Base-by-base conservation (phyloP, 2,113 vertebrate species). In the Cyprinus carpio region DNA sequence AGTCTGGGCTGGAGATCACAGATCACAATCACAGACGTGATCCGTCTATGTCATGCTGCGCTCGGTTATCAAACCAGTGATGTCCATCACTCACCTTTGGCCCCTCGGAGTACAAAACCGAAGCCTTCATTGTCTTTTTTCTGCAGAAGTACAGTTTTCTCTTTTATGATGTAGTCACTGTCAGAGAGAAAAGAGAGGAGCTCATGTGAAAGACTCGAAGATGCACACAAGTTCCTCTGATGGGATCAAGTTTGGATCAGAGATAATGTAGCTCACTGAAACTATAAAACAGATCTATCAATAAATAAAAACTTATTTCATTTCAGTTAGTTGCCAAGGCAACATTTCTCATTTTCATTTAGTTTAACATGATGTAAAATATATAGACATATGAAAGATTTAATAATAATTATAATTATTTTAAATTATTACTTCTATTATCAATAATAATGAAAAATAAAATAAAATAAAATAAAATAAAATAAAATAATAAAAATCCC, bases 81-180 rank as follows among this genome's bases (percentile, higher is more conserved):
- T 31, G 20, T 67, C n/a, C 51, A 54, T 49, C 16, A 43, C 82
- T 94, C 91, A 99, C 98, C 98, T 97, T 99, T 99, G 83, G 98
- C 98, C 94, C 98, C 98, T 90, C 98, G 93, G 89, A 99, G 97
- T 90, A 99, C 98, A 91, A 99, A 99, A 86, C 98, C 98, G 87
- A 99, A 99, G 91, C 98, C 98, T 92, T 99, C 98, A 96, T 97
- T 99, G 95, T 99, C 98, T 92, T 98, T 99, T 93, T 99, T 99
- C 96, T 99, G 98, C 90, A 99, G 96, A 94, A 99, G 96, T 94
- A 99, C 98, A 54, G 97, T 97, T 95, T 99, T 99, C 95, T 99
- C 98, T 94, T 99, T 97, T 93, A 99, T 97, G 89, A 97, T 95
- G 96, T 98, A 99, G 96, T 99, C 98, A 95, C 98, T 99, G 95